Conservation (phyloP, 2,888 invertebrate genomes). For the Rotaria macrura region DNA sequence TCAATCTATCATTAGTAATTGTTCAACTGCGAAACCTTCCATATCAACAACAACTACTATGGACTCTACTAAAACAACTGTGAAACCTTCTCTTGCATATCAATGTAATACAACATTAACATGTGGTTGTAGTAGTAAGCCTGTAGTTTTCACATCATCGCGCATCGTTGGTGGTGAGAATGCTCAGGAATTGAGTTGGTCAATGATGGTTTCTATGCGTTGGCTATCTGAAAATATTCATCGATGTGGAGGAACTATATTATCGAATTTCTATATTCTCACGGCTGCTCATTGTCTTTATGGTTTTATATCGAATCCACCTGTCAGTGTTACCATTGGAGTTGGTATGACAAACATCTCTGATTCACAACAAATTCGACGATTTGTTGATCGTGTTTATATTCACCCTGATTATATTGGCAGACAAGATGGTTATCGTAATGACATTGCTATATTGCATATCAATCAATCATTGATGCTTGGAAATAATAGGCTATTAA, state of each 20-base stretch:
- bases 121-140: background rate
- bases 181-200: background rate
- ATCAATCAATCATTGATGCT: background rate
- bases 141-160: background rate
- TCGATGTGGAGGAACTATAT: background rate
- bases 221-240: background rate
- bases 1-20: background rate
- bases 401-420: background rate
- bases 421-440: background rate
- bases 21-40: background rate
- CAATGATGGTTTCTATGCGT: background rate
- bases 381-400: background rate
- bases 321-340: background rate
- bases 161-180: background rate
- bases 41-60: background rate
- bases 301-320: background rate
- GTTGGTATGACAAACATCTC: background rate
- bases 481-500: background rate
- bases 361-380: background rate
- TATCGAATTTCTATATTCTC: background rate
- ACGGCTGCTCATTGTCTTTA: background rate
- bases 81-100: background rate
- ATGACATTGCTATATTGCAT: background rate
- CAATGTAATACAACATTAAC: background rate
- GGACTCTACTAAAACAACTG: background rate